A percentile compares a stretch with the other conserved stretches of the same genome.
phyloP scores from a whole-genome alignment of 2,888 invertebrate species.

The Dryobotodes eremita region DNA sequence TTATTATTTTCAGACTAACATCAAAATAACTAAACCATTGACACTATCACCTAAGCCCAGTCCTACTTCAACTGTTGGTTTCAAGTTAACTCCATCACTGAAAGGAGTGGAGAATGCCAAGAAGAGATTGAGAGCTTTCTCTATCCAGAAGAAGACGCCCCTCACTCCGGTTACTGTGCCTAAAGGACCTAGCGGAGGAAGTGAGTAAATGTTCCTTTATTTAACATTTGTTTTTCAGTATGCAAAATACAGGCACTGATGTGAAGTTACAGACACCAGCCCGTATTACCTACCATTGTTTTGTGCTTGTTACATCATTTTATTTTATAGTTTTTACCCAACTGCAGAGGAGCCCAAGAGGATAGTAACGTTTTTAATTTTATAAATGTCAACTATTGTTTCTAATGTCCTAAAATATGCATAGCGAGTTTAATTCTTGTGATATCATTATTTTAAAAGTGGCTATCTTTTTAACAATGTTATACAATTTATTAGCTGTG shows the following conservation, averaged over 20 bases:
- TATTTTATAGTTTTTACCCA: no score
- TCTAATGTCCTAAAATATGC: no score
- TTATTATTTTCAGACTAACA: constrained; percentile 45
- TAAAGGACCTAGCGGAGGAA: constrained; percentile 75
- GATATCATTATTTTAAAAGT: no score
- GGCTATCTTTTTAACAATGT: not conserved
- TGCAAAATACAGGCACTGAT: no score
- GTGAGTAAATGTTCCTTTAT: constrained; percentile 70
- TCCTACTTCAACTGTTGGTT: constrained; percentile 51
- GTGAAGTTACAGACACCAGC: no score
- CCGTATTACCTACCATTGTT: no score
- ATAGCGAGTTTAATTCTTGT: no score
- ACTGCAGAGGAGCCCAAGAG: no score
- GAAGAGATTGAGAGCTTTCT: constrained; percentile 87
- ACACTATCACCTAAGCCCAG: constrained; percentile 39
- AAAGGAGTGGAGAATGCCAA: constrained; percentile 88
- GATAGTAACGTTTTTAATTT: no score
- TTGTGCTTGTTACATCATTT: no score
- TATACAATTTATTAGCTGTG: not conserved
- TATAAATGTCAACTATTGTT: no score
- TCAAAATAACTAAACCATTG: constrained; percentile 34
- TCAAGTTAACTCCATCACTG: constrained; percentile 63
- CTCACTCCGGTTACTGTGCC: constrained; percentile 75
- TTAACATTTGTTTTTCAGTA: no score
- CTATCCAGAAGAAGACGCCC: constrained; percentile 87